These are phyloP conservation scores for Lucilia sericata DNA, from an alignment of 1,140 invertebrate genomes.

Conservation along the genomic window DNA sequence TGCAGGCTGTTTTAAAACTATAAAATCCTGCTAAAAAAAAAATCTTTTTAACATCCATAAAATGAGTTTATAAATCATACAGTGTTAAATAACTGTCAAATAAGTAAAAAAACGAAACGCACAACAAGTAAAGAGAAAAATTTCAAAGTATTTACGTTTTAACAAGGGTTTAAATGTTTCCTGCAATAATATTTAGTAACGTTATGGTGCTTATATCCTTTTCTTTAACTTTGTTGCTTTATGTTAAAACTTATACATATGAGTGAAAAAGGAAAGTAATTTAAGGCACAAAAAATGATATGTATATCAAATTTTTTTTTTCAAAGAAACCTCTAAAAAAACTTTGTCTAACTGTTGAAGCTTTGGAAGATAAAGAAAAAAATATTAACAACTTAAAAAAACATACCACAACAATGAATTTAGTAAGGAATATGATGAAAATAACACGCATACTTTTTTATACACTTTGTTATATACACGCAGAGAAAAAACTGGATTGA, in stretches of 20 bases:
- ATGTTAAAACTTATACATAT: not conserved
- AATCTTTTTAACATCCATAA: not conserved
- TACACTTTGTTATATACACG: no score
- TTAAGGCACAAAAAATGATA: no score
- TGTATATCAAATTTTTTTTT: not conserved
- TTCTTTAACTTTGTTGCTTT: not conserved
- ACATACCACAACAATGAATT: not conserved
- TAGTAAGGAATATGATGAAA: not conserved
- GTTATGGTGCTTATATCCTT: not conserved
- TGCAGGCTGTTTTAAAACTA: not conserved
- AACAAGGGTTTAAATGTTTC: conserved; percentile 20
- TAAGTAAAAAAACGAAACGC: not conserved
- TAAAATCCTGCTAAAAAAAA: not conserved
- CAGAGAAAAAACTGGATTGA: no score
- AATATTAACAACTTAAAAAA: not conserved
- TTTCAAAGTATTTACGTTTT: not conserved
- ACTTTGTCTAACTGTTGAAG: not conserved
- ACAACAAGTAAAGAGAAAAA: not conserved
- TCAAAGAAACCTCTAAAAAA: not conserved
- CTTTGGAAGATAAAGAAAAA: no score
- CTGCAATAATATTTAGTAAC: conserved; percentile 15
- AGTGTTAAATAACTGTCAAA: conserved; percentile 21
- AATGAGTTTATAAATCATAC: conserved; percentile 21
- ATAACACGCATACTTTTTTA: not conserved
- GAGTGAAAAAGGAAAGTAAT: not conserved